phyloP scores from a whole-genome alignment of 2,888 invertebrate genomes.

The Megamerina dolium region DNA sequence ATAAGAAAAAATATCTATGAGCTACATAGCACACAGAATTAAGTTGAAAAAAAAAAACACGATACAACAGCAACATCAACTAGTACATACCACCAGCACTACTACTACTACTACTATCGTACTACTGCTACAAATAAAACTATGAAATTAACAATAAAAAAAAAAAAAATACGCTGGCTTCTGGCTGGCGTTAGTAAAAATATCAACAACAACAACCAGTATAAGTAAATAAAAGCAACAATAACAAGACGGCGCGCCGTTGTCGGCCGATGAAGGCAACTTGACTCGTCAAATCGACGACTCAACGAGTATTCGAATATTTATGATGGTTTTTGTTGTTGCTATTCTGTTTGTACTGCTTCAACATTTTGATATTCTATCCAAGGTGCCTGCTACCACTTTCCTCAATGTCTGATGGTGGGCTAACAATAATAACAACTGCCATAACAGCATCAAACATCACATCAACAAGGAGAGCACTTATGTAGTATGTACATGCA shows the following conservation, averaged over 20 bases:
- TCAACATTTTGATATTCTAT: no score
- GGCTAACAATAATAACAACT: no score
- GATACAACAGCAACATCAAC: neutral
- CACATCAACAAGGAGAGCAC: no score
- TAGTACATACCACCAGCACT: no score
- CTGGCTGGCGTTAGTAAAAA: conserved; percentile 15
- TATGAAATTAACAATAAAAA: neutral
- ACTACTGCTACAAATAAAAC: conserved; percentile 4
- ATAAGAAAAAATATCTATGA: neutral
- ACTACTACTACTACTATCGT: no score
- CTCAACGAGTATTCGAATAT: neutral
- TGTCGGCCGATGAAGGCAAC: conserved; percentile 19
- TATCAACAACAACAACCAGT: neutral
- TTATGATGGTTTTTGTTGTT: conserved; percentile 7
- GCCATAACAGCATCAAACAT: no score
- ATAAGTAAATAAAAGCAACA: neutral
- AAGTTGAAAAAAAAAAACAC: neutral
- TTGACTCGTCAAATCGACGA: conserved; percentile 11
- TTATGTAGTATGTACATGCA: no score
- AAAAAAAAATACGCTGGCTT: conserved; percentile 14
- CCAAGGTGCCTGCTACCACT: no score
- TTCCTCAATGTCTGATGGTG: no score
- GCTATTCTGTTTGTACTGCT: neutral
- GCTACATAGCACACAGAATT: neutral
- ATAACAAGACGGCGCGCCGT: conserved; percentile 9